Base-by-base conservation (phyloP, 2,113 vertebrate species). In the Nothocercus nigrocapillus region DNA sequence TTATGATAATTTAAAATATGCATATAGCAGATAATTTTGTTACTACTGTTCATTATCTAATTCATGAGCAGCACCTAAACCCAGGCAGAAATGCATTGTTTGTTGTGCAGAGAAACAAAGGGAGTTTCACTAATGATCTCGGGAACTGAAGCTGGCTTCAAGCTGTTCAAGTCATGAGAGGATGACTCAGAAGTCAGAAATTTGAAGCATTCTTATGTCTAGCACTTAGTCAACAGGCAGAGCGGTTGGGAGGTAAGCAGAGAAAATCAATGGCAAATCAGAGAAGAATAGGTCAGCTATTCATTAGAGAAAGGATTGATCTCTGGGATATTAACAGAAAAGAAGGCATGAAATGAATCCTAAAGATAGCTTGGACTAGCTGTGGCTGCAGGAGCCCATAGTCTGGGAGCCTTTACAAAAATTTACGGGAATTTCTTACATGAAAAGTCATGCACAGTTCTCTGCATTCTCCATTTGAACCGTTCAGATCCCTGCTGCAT, bases 101-200 rank as follows among this genome's bases (percentile, higher is more conserved):
- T 83, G 72, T 61, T 54, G 58, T 88, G 66, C 80, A 64, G 85
- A 75, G 70, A 85, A 96, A 95, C 94, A 97, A 96, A 95, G 85
- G 87, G 58, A 89, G 72, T 93, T 95, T 94, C 88, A 34, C 82
- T 92, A 95, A 95, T 88, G 86, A 96, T 95, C 87, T 93, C 47
- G 1, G 74, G 93, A 95, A 75, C 88, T 89, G 90, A 74, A 95
- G 94, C 93, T 89, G 93, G 94, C 94, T 95, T 86, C 94, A 88
- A 93, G 89, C 93, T 96, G 95, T 93, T 96, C 89, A 61, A 93
- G 90, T 94, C 94, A 96, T 91, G 94, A 97, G 88, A 96, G 95
- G 94, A 97, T 97, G 97, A 97, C 95, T 97, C 96, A 97, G 96
- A 96, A 97, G 97, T 96, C 93, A 97, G 94, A 97, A 96, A 97